A percentile compares a stretch with the other conserved stretches of the same genome.
Conservation (phyloP, 2,888 invertebrate species). For the Augiades crinisus region DNA sequence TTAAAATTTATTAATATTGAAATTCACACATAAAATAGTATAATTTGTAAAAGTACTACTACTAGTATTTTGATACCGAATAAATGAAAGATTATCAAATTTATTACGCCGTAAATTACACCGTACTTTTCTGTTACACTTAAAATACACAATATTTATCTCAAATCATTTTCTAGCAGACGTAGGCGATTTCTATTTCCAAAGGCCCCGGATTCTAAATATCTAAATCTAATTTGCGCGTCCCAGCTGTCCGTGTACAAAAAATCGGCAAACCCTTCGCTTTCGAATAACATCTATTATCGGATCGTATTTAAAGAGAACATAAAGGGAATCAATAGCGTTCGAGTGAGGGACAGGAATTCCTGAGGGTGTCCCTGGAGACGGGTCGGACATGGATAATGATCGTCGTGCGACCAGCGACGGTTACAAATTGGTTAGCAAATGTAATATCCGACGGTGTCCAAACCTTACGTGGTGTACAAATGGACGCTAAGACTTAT, state of each 20-base stretch:
- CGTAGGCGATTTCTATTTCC: conserved; percentile 3
- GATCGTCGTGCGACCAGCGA: conserved; percentile 66
- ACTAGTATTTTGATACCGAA: too few relatives aligned
- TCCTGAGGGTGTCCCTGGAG: conserved; percentile 55
- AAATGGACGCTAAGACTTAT: conserved; percentile 46
- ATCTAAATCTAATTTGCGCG: conserved; percentile 28
- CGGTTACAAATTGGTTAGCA: conserved; percentile 79
- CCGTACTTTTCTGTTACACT: too few relatives aligned
- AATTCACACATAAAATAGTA: conserved; percentile 80
- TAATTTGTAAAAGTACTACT: conserved; percentile 82
- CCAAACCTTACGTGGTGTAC: conserved; percentile 58
- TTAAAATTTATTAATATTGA: conserved; percentile 71
- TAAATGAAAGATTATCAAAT: too few relatives aligned
- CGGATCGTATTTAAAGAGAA: conserved; percentile 60
- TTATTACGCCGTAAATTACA: too few relatives aligned
- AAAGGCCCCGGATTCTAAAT: conserved; percentile 19
- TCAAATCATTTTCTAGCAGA: not conserved
- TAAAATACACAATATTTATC: too few relatives aligned
- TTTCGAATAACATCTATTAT: conserved; percentile 63
- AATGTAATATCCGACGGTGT: conserved; percentile 76
- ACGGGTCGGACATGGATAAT: conserved; percentile 72
- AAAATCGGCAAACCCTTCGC: conserved; percentile 45
- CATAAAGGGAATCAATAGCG: conserved; percentile 63
- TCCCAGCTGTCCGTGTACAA: conserved; percentile 26
- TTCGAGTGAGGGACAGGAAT: conserved; percentile 47